These are phyloP conservation scores for Otis tarda DNA, from an alignment of 2,113 vertebrate species.

Conservation along the genomic window DNA sequence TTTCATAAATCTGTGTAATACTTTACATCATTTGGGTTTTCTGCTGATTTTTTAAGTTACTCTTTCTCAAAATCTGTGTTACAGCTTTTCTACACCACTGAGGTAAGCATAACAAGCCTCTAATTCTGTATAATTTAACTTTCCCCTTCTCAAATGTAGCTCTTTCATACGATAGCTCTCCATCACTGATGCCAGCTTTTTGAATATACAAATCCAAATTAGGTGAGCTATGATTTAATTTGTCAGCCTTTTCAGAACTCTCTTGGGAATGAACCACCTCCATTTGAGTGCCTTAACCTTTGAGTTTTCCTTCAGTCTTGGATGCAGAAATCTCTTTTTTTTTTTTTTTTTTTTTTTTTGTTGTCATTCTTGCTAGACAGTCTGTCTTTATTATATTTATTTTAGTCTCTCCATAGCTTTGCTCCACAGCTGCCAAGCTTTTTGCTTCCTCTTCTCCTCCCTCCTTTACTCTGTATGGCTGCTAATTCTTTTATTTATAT, in stretches of 20 bases:
- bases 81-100: neutral
- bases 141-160: neutral
- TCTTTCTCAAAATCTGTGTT: neutral
- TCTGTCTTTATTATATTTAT: neutral
- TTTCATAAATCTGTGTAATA: neutral
- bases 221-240: neutral
- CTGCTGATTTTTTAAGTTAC: neutral
- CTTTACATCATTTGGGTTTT: neutral
- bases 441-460: neutral
- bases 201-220: neutral
- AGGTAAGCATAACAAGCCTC: neutral
- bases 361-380: neutral
- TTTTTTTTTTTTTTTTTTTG: slow-evolving; percentile 10
- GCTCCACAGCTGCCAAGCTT: neutral
- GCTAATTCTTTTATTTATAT: neutral
- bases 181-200: neutral
- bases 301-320: neutral
- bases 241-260: neutral
- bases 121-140: neutral
- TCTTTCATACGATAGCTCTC: neutral
- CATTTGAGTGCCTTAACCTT: neutral
- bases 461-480: neutral
- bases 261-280: neutral
- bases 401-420: neutral
- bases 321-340: neutral